Evolutionary conservation across 1,140 invertebrate species (phyloP).

Genomic region (Megalopta genalis): DNA sequence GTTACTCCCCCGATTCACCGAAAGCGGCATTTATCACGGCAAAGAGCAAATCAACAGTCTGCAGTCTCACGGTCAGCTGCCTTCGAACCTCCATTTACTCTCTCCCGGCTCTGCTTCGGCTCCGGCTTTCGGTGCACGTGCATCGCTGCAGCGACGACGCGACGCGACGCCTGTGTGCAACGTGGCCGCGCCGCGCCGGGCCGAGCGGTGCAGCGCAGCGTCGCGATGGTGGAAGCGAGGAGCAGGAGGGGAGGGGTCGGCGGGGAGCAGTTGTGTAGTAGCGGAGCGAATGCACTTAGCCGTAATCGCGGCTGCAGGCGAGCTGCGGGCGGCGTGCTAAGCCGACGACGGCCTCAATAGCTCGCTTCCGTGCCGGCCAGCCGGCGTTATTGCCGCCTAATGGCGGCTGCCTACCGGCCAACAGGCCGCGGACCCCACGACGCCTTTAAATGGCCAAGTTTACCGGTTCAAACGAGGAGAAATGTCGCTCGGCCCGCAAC

Average conservation of each 20-base stretch:
- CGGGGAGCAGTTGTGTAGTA: slow-evolving; percentile 3
- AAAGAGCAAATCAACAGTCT: slow-evolving; percentile 12
- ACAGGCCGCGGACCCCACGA: slow-evolving; percentile 17
- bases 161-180: neutral
- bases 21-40: neutral
- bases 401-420: slow-evolving; percentile 49
- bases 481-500: slow-evolving; percentile 20
- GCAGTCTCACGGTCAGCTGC: neutral
- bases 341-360: slow-evolving; percentile 67
- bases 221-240: neutral
- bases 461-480: slow-evolving; percentile 28
- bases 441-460: slow-evolving; percentile 40
- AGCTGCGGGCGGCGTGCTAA: slow-evolving; percentile 57
- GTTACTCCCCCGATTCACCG: neutral
- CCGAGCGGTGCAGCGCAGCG: neutral
- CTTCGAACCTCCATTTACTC: neutral
- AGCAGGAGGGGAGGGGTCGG: neutral
- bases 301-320: slow-evolving; percentile 62
- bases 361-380: slow-evolving; percentile 60
- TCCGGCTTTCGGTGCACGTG: slow-evolving; percentile 19
- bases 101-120: no score
- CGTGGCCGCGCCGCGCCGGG: slow-evolving; percentile 3
- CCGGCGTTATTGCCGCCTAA: slow-evolving; percentile 60
- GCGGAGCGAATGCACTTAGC: slow-evolving; percentile 62
- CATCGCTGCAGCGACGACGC: slow-evolving; percentile 12